These are phyloP conservation scores for Axinella damicornis DNA, from an alignment of 37 sponge, comb jelly and placozoan species.

Conservation along the genomic window DNA sequence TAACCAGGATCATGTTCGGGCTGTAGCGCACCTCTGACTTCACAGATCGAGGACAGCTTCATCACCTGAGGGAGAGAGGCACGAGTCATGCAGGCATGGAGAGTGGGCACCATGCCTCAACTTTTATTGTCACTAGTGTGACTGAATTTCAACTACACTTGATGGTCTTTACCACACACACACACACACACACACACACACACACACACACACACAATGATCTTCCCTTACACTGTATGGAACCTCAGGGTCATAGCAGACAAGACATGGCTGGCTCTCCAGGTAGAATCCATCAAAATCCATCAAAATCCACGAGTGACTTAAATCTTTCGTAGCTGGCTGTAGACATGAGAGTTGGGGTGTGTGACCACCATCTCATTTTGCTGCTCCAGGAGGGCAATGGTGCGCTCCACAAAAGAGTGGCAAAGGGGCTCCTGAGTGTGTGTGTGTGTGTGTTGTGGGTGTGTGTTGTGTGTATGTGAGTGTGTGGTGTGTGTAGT, in stretches of 20 bases:
- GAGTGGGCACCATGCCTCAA: neutral
- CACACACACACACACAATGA: too few species aligned
- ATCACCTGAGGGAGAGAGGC: constrained; percentile 12
- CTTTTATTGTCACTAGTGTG: too few species aligned
- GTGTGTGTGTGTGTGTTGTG: neutral
- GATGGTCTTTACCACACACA: too few species aligned
- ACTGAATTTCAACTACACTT: too few species aligned
- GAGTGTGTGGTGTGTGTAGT: neutral
- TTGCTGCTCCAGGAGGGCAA: constrained; percentile 72
- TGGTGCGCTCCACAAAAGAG: constrained; percentile 47
- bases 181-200: constrained; percentile 8
- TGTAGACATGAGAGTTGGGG: constrained; percentile 90
- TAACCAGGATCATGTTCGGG: constrained; percentile 82
- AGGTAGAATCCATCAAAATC: constrained; percentile 95
- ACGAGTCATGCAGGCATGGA: neutral
- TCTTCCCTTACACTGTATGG: constrained; percentile 54
- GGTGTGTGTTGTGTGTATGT: neutral
- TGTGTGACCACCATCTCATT: constrained; percentile 74
- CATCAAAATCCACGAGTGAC: constrained; percentile 89
- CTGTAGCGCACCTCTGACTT: constrained; percentile 88
- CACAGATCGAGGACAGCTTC: constrained; percentile 77
- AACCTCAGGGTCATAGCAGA: constrained; percentile 95
- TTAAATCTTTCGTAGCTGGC: constrained; percentile 74
- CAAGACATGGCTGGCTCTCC: constrained; percentile 94
- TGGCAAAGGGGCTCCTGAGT: constrained; percentile 50